A percentile compares a stretch with the other conserved stretches of the same genome.
Conservation (phyloP, 2,797 vertebrate species). For the Trachops cirrhosus region DNA sequence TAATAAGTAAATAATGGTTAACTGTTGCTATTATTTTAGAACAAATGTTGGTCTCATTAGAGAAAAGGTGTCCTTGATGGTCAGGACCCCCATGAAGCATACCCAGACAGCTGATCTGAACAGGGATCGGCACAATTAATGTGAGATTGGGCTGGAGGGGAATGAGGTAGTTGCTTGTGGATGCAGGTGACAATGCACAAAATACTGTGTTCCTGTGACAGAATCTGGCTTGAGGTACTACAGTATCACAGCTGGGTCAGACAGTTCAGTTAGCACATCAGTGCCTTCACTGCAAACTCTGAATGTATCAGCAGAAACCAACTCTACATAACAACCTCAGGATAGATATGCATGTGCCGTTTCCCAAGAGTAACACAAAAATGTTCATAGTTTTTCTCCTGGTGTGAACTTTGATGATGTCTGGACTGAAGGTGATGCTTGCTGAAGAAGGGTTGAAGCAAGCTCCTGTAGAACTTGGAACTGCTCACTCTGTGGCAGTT, state of each 20-base stretch:
- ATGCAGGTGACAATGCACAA: rapidly evolving
- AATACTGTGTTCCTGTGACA: neutral
- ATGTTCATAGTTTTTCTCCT: neutral
- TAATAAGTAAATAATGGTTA: neutral
- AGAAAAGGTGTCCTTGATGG: neutral
- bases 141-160: neutral
- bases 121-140: rapidly evolving
- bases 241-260: too few relatives aligned
- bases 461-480: neutral
- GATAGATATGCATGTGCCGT: rapidly evolving
- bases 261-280: neutral
- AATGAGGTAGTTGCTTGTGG: rapidly evolving
- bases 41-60: neutral
- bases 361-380: neutral
- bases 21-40: neutral
- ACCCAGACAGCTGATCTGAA: neutral
- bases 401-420: rapidly evolving
- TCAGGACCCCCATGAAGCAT: neutral
- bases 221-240: rapidly evolving
- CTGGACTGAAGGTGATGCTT: neutral
- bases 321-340: neutral
- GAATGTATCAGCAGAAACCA: rapidly evolving
- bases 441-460: neutral
- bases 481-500: rapidly evolving
- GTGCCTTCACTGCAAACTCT: neutral